These are phyloP conservation scores for Pao palembangensis DNA, from an alignment of 2,113 vertebrate species.

Conservation along the genomic window DNA sequence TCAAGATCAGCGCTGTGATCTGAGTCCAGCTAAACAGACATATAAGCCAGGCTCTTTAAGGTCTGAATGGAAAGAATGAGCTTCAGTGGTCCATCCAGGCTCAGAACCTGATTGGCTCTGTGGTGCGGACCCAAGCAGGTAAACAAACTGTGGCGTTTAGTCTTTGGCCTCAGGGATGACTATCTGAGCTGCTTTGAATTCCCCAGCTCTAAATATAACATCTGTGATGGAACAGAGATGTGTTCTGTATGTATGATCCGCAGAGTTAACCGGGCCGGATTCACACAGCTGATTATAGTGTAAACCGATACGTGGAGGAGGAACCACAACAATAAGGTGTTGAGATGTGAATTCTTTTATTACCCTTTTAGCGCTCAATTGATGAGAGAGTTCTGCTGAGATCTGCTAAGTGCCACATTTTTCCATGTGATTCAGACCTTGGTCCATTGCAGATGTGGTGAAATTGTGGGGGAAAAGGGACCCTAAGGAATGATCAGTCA, in stretches of 20 bases:
- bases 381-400: too few species aligned
- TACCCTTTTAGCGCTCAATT: too few species aligned
- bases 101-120: slow-evolving; percentile 9
- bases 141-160: slow-evolving; percentile 65
- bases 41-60: slow-evolving; percentile 8
- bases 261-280: slow-evolving; percentile 34
- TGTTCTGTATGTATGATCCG: slow-evolving; percentile 50
- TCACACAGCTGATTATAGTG: slow-evolving; percentile 28
- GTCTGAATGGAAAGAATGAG: slow-evolving; percentile 51
- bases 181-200: slow-evolving; percentile 57
- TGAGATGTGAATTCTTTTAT: background rate
- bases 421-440: too few species aligned
- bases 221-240: slow-evolving; percentile 48
- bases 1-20: slow-evolving; percentile 18
- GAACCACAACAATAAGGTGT: background rate
- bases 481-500: too few species aligned
- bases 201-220: slow-evolving; percentile 72
- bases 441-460: too few species aligned
- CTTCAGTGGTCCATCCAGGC: slow-evolving; percentile 4
- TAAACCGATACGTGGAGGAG: background rate
- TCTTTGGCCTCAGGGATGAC: slow-evolving; percentile 39
- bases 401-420: too few species aligned
- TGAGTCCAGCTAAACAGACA: slow-evolving; percentile 14
- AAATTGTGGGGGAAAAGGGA: too few species aligned
- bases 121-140: slow-evolving; percentile 47